A percentile compares a stretch with the other conserved stretches of the same genome.
These are phyloP conservation scores for Forbesichthys papilliferus DNA, from an alignment of 2,113 vertebrate genomes.

Conservation along the genomic window DNA sequence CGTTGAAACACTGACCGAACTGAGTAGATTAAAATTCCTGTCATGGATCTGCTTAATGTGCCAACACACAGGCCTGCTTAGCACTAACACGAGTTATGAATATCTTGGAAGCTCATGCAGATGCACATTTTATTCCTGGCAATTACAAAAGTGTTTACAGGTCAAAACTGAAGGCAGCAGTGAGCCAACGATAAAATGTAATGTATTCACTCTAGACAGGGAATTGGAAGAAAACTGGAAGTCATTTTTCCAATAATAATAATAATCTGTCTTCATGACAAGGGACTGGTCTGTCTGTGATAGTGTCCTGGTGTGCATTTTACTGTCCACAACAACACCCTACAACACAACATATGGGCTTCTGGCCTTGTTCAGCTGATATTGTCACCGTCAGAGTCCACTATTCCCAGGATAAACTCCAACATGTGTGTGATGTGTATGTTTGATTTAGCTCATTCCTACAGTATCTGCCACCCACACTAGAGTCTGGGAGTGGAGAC, in stretches of 20 bases:
- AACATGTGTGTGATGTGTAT: slow-evolving; percentile 16
- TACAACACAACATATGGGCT: too few species aligned
- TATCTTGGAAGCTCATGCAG: slow-evolving; percentile 28
- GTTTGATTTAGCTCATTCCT: slow-evolving; percentile 21
- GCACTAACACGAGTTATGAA: slow-evolving; percentile 27
- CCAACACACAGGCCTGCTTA: slow-evolving; percentile 39
- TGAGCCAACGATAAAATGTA: background rate
- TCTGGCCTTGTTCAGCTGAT: slow-evolving; percentile 26
- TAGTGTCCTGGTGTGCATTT: background rate
- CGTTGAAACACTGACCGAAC: slow-evolving; percentile 53
- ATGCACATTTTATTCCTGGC: slow-evolving; percentile 18
- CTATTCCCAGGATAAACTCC: background rate
- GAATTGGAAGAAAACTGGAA: background rate
- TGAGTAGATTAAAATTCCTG: slow-evolving; percentile 76
- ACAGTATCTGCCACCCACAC: slow-evolving; percentile 22
- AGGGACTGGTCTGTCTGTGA: slow-evolving; percentile 3
- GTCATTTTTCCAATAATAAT: slow-evolving; percentile 3
- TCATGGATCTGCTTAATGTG: slow-evolving; percentile 66
- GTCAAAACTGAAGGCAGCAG: slow-evolving; percentile 11
- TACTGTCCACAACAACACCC: background rate
- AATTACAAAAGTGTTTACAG: background rate
- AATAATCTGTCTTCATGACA: slow-evolving; percentile 16
- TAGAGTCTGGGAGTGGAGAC: background rate
- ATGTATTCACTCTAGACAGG: background rate
- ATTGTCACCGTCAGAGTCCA: background rate